Percentiles rank a stretch among this genome's conserved stretches.
Evolutionary conservation across 92 coral and sea anemone genomes (phyloP).

Genomic region (Ricordea florida): DNA sequence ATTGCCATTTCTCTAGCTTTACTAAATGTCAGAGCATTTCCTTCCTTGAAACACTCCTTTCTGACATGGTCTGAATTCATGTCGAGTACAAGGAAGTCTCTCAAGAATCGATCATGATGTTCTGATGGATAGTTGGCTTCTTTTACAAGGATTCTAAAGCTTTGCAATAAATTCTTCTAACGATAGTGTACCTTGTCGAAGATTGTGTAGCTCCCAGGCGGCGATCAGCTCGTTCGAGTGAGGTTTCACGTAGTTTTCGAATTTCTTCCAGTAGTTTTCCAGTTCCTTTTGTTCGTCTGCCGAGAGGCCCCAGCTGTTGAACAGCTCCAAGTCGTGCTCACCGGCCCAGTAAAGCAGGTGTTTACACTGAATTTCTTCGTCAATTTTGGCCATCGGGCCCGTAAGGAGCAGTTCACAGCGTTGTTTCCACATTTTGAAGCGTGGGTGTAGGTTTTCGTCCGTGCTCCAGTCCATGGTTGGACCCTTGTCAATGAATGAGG

Average conservation of each 20-base stretch:
- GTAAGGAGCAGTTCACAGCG: conserved; percentile 25
- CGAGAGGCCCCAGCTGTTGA: conserved; percentile 46
- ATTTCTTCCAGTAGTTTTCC: conserved; percentile 31
- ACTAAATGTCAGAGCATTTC: conserved; percentile 30
- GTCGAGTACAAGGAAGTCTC: conserved; percentile 49
- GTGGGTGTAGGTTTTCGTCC: conserved; percentile 14
- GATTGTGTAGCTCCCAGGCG: conserved; percentile 48
- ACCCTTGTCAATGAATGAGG: conserved; percentile 4
- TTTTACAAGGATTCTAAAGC: conserved; percentile 27
- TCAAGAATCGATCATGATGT: conserved; percentile 39
- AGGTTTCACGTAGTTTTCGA: conserved; percentile 46
- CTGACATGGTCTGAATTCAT: conserved; percentile 43
- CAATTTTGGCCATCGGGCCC: conserved; percentile 38
- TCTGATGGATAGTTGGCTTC: conserved; percentile 51
- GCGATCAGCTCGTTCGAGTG: conserved; percentile 61
- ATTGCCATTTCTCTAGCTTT: conserved; percentile 38
- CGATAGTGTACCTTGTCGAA: conserved; percentile 47
- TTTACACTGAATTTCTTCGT: conserved; percentile 40
- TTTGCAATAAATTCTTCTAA: conserved; percentile 51
- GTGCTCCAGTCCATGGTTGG: conserved; percentile 30
- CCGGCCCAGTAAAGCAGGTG: conserved; percentile 48
- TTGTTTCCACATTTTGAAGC: conserved; percentile 34
- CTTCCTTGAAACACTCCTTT: conserved; percentile 55
- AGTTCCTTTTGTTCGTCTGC: conserved; percentile 31
- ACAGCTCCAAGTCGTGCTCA: conserved; percentile 30